A percentile compares a stretch with the other conserved stretches of the same genome.
These are phyloP conservation scores for Malachius bipustulatus DNA, from an alignment of 2,888 invertebrate genomes.

Conservation along the genomic window DNA sequence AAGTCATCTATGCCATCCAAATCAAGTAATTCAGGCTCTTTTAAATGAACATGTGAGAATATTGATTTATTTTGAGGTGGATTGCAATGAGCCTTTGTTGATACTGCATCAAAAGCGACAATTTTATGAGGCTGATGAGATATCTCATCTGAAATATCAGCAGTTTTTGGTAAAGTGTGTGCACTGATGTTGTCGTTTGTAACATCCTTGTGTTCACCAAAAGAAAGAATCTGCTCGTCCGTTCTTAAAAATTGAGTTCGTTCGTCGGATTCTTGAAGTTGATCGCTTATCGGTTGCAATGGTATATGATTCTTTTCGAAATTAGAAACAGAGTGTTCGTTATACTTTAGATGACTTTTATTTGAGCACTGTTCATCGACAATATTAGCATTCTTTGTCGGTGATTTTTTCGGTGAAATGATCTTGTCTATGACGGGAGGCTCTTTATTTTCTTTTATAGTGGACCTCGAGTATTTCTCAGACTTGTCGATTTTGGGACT, in stretches of 20 bases:
- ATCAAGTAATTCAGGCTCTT: slow-evolving; percentile 50
- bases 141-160: background rate
- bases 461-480: slow-evolving; percentile 8
- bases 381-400: slow-evolving; percentile 1
- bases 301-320: slow-evolving; percentile 24
- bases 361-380: background rate
- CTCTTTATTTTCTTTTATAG: slow-evolving; percentile 15
- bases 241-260: too few species aligned
- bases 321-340: too few species aligned
- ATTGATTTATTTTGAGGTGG: slow-evolving; percentile 37
- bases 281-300: background rate
- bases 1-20: slow-evolving; percentile 54
- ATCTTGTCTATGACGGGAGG: slow-evolving; percentile 14
- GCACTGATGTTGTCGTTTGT: background rate
- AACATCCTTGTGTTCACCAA: background rate
- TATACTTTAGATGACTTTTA: too few species aligned
- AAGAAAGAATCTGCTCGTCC: too few species aligned
- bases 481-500: slow-evolving; percentile 5
- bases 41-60: slow-evolving; percentile 53
- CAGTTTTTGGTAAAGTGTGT: background rate
- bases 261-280: background rate
- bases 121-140: background rate
- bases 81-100: background rate
- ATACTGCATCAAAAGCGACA: too few species aligned
- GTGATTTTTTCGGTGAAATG: slow-evolving; percentile 19